Evolutionary conservation across 2,797 vertebrate species (phyloP).

Genomic region (Siniperca scherzeri): DNA sequence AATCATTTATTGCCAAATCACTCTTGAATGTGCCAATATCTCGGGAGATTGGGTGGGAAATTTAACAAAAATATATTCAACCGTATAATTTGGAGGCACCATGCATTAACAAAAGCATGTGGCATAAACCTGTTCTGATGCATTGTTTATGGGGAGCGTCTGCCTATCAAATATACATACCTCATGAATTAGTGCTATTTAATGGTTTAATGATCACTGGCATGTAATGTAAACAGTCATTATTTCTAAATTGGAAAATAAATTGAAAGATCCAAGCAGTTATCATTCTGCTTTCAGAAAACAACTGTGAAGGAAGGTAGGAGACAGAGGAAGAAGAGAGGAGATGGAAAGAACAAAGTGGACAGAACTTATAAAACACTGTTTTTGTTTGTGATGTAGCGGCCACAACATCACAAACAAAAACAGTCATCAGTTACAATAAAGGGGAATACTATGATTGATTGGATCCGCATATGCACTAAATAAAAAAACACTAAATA

Average conservation of each 20-base stretch:
- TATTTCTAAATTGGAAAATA: constrained; percentile 2
- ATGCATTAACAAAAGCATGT: background rate
- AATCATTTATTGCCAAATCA: background rate
- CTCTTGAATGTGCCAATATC: background rate
- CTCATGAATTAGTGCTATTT: background rate
- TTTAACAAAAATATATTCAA: background rate
- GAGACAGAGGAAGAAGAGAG: background rate
- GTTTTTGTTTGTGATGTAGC: too few relatives aligned
- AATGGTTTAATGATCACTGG: background rate
- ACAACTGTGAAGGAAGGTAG: background rate
- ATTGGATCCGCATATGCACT: background rate
- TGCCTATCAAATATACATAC: background rate
- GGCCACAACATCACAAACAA: background rate
- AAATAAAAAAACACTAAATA: background rate
- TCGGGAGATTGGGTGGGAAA: too few relatives aligned
- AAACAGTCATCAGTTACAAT: background rate
- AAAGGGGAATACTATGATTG: background rate
- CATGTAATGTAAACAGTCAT: background rate
- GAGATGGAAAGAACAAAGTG: background rate
- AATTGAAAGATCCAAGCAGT: background rate
- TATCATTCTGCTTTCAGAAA: background rate
- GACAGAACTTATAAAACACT: too few relatives aligned
- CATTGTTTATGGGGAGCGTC: background rate
- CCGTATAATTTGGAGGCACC: background rate
- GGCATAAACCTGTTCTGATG: background rate